phyloP scores from a whole-genome alignment of 37 sponge, comb jelly and placozoan genomes.

The Haliclona indistincta region DNA sequence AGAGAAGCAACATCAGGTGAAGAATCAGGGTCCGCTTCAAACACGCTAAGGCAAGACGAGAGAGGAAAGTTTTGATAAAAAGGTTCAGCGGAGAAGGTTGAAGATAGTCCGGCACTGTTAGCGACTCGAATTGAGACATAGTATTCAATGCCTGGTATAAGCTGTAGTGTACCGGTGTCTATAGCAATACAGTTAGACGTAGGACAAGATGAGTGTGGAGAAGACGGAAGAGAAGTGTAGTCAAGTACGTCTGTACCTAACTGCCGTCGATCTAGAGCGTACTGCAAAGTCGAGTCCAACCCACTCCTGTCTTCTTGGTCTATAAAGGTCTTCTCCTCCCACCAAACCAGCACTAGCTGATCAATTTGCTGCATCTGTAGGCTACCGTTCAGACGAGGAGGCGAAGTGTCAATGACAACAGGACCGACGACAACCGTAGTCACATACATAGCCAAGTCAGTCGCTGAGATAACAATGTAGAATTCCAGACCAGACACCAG shows the following conservation, averaged over 20 bases:
- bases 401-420: slow-evolving; percentile 63
- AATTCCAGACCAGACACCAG: slow-evolving; percentile 20
- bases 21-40: slow-evolving; percentile 21
- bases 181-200: slow-evolving; percentile 46
- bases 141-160: slow-evolving; percentile 36
- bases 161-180: slow-evolving; percentile 4
- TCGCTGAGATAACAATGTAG: slow-evolving; percentile 41
- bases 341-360: slow-evolving; percentile 38
- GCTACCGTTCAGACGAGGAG: slow-evolving; percentile 62
- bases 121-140: slow-evolving; percentile 43
- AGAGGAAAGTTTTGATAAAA: slow-evolving; percentile 4
- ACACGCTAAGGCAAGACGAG: slow-evolving; percentile 15
- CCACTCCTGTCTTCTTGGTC: slow-evolving; percentile 34
- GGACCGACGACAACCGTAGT: slow-evolving; percentile 51
- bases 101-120: slow-evolving; percentile 46
- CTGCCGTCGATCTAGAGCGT: slow-evolving; percentile 15
- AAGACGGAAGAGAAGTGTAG: slow-evolving; percentile 11
- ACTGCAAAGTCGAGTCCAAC: too few relatives aligned
- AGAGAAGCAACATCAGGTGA: not conserved
- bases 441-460: slow-evolving; percentile 36
- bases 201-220: slow-evolving; percentile 12
- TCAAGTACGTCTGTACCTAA: slow-evolving; percentile 19
- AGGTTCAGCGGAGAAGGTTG: slow-evolving; percentile 6
- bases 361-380: not conserved
- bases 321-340: slow-evolving; percentile 29